phyloP scores from a whole-genome alignment of 2,888 invertebrate species.

The Drosophila putrida region DNA sequence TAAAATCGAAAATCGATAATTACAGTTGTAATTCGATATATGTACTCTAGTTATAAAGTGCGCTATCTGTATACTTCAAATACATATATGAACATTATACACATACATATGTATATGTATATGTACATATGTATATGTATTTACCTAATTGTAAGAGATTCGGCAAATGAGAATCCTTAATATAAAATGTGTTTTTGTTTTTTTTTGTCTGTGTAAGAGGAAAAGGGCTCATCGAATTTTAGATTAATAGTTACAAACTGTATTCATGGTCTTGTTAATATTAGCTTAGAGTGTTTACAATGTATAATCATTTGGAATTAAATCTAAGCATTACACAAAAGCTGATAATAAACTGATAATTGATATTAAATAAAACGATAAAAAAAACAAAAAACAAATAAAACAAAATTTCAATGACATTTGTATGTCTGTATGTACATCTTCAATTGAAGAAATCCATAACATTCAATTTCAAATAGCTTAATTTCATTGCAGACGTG shows the following conservation, averaged over 20 bases:
- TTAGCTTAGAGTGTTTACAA: constrained; percentile 55
- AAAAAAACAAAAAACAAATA: not conserved
- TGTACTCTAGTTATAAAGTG: constrained; percentile 40
- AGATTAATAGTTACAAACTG: constrained; percentile 45
- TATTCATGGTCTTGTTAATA: constrained; percentile 59
- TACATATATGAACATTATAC: constrained; percentile 1
- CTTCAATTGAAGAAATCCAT: not conserved
- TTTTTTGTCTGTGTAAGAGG: constrained; percentile 10
- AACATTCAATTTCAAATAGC: not conserved
- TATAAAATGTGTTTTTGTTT: constrained; percentile 3
- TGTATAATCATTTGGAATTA: constrained; percentile 40
- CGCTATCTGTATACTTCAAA: constrained; percentile 56
- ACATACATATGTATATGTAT: constrained; percentile 20
- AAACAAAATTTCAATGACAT: not conserved
- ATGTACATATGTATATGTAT: constrained; percentile 25
- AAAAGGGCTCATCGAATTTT: constrained; percentile 27
- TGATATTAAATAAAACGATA: constrained; percentile 16
- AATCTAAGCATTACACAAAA: constrained; percentile 11
- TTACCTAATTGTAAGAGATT: constrained; percentile 18
- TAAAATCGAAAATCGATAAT: not conserved
- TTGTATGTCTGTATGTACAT: not conserved
- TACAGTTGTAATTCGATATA: constrained; percentile 23
- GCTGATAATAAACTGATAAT: constrained; percentile 28
- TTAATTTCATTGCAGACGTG: not conserved
- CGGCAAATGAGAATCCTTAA: constrained; percentile 4